Conservation (phyloP, 2,113 vertebrate species). For the Numida meleagris region DNA sequence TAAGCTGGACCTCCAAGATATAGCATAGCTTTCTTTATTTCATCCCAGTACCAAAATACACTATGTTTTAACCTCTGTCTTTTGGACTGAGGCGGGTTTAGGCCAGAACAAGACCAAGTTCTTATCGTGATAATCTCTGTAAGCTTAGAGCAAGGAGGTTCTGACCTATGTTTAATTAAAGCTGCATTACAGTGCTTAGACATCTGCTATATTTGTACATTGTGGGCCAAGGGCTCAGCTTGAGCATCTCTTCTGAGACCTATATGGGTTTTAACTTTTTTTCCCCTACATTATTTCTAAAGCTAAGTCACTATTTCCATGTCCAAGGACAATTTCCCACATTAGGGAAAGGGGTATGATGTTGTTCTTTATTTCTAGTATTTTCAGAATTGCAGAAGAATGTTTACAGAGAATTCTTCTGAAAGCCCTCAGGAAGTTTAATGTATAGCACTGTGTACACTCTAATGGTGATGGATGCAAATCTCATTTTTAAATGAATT, state of each 20-base stretch:
- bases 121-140: conserved; percentile 30
- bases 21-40: neutral
- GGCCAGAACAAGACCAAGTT: neutral
- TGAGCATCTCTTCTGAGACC: neutral
- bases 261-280: neutral
- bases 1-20: neutral
- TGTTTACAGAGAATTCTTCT: conserved; percentile 14
- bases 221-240: conserved; percentile 20
- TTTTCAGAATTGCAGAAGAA: conserved; percentile 44
- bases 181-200: conserved; percentile 46
- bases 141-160: conserved; percentile 20
- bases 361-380: neutral
- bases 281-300: neutral
- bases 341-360: neutral
- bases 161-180: conserved; percentile 70
- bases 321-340: neutral
- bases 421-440: conserved; percentile 13
- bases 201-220: conserved; percentile 67
- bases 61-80: neutral
- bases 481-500: neutral
- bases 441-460: neutral
- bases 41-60: neutral
- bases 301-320: neutral
- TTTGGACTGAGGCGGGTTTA: neutral
- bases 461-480: neutral